A percentile compares a stretch with the other conserved stretches of the same genome.
Conservation (phyloP, 1,140 invertebrate genomes). For the Bombus confusus region DNA sequence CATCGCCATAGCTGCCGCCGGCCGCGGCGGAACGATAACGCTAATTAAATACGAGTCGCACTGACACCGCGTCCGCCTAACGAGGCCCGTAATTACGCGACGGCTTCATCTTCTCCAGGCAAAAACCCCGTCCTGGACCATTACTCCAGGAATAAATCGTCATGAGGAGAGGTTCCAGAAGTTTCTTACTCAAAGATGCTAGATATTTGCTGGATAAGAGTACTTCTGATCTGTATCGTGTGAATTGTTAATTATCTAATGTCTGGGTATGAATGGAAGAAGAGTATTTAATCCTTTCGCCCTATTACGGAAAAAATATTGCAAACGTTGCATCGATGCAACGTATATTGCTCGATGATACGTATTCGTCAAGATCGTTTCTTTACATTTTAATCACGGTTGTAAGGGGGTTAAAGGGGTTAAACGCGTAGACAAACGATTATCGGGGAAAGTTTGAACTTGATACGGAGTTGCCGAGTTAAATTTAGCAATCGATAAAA, state of each 20-base stretch:
- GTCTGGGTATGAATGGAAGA: neutral
- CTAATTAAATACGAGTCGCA: slow-evolving; percentile 80
- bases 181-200: neutral
- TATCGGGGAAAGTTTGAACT: neutral
- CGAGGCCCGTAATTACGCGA: slow-evolving; percentile 81
- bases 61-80: slow-evolving; percentile 78
- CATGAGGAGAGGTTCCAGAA: slow-evolving; percentile 55
- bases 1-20: neutral
- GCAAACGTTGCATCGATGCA: too few species aligned
- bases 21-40: slow-evolving; percentile 72
- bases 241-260: neutral
- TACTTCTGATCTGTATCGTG: neutral
- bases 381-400: too few species aligned
- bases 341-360: too few species aligned
- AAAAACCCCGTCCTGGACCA: slow-evolving; percentile 75
- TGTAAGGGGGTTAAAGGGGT: too few species aligned
- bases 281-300: neutral
- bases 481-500: neutral
- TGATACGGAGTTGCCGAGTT: neutral
- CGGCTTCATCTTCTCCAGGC: slow-evolving; percentile 80
- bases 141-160: slow-evolving; percentile 71
- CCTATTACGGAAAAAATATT: too few species aligned
- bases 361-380: too few species aligned
- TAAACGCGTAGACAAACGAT: neutral
- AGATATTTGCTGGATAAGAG: neutral